Evolutionary conservation across 2,113 vertebrate genomes (phyloP), one percentile per base, ranked within the genome.

Genomic region (Petaurus breviceps): DNA sequence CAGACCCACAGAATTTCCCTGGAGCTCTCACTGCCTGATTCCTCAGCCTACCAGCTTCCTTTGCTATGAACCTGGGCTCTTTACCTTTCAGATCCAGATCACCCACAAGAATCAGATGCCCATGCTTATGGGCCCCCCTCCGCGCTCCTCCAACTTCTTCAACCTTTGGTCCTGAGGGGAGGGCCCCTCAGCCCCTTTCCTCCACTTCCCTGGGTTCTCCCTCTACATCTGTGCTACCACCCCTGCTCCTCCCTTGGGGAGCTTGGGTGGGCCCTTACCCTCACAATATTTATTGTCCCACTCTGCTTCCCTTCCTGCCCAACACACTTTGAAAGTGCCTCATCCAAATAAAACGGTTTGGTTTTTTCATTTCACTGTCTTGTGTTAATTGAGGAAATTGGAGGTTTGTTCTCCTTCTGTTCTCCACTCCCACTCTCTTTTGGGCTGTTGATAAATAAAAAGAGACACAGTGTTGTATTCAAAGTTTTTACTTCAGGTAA

Each of bases 21-120:
- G 1, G 94, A n/a, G 26, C 55, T 55, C 90, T 94, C 92, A 47
- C 53, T 90, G 24, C 11, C 37, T 1, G 24, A 93, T n/a, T 46
- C 77, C 77, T 47, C 31, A 93, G 31, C 22, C 5, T 26, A 84
- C 11, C 2, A 51, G 51, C 47, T 51, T 77, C 19, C 50, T 51
- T 90, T 47, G n/a, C 57, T 97, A 55, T 96, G 91, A 97, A 92
- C 3, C 10, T 37, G 43, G 25, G 61, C 46, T 24, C 54, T 97
- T 98, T 97, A 97, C 90, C n/a, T 98, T 98, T 25, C 97, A 99
- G 99, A 99, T 99, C 98, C 98, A 98, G 96, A 99, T 99, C 98
- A 99, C 98, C 52, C 99, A 99, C 98, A 99, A 99, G 99, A 99
- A 99, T 97, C 99, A 99, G 97, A 99, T 99, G 94, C 98, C 98